Conservation (phyloP, 2,888 invertebrate genomes). For the Caenorhabditis panamensis region DNA sequence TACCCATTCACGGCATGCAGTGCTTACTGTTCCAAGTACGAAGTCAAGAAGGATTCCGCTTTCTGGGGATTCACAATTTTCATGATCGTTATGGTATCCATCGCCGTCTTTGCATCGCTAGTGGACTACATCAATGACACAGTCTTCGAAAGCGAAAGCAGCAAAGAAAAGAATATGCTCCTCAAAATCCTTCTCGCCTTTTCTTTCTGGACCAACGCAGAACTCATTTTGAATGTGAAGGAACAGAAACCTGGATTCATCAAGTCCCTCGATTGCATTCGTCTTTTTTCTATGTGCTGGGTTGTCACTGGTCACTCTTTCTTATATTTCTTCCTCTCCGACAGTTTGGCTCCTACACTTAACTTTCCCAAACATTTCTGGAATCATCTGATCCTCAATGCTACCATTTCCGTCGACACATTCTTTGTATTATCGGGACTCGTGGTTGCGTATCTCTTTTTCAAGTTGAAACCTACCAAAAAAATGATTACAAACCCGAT, state of each 20-base stretch:
- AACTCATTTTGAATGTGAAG: slow-evolving; percentile 42
- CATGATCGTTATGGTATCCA: slow-evolving; percentile 13
- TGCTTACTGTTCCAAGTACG: slow-evolving; percentile 20
- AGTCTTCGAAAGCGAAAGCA: not conserved
- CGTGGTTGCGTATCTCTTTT: slow-evolving; percentile 71
- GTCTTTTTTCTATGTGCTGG: slow-evolving; percentile 74
- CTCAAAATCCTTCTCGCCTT: slow-evolving; percentile 43
- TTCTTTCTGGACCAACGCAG: slow-evolving; percentile 62
- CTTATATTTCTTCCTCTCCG: slow-evolving; percentile 21
- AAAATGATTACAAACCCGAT: slow-evolving; percentile 17
- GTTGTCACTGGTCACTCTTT: slow-evolving; percentile 65
- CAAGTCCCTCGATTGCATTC: slow-evolving; percentile 68
- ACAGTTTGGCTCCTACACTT: slow-evolving; percentile 25
- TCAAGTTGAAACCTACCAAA: slow-evolving; percentile 44
- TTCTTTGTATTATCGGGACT: slow-evolving; percentile 75
- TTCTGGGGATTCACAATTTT: slow-evolving; percentile 51
- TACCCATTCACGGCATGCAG: slow-evolving; percentile 29
- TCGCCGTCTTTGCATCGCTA: slow-evolving; percentile 14
- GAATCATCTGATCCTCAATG: slow-evolving; percentile 60
- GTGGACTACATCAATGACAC: slow-evolving; percentile 30
- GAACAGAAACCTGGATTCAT: slow-evolving; percentile 65
- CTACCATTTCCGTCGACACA: slow-evolving; percentile 71
- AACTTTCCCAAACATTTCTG: slow-evolving; percentile 19
- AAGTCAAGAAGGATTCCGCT: slow-evolving; percentile 25
- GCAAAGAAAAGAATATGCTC: not conserved